Conservation (phyloP, 2,797 vertebrate genomes). For the Lagodon rhomboides region DNA sequence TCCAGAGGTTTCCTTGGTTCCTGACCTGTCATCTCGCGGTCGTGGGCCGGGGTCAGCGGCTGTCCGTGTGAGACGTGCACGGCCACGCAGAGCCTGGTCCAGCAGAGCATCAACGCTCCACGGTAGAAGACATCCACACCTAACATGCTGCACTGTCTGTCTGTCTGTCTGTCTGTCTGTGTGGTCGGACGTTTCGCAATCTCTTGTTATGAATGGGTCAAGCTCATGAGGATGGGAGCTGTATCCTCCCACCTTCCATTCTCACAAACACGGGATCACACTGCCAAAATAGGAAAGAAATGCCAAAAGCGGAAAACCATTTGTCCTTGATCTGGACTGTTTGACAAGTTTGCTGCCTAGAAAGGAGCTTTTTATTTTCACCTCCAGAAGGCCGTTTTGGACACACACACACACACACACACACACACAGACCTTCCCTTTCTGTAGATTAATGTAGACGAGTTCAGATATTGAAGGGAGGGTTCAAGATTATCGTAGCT, state of each 20-base stretch:
- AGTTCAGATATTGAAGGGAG: no score
- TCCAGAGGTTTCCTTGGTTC: background rate
- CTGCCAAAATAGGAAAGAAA: slow-evolving; percentile 63
- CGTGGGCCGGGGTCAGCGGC: slow-evolving; percentile 18
- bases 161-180: background rate
- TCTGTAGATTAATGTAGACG: no score
- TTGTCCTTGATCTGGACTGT: slow-evolving; percentile 74
- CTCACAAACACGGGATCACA: slow-evolving; percentile 30
- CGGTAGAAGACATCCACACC: slow-evolving; percentile 29
- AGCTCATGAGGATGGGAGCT: slow-evolving; percentile 51
- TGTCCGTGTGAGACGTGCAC: slow-evolving; percentile 34
- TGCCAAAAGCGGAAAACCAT: background rate
- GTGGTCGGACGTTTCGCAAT: slow-evolving; percentile 35
- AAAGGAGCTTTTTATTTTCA: slow-evolving; percentile 21
- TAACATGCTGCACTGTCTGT: slow-evolving; percentile 62
- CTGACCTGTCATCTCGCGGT: slow-evolving; percentile 71
- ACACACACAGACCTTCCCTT: background rate
- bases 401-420: slow-evolving; percentile 19
- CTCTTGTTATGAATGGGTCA: slow-evolving; percentile 62
- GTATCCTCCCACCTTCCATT: slow-evolving; percentile 63
- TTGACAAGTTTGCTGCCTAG: background rate
- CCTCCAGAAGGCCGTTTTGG: slow-evolving; percentile 14
- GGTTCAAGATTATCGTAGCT: no score
- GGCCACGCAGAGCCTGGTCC: slow-evolving; percentile 39
- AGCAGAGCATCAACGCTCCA: slow-evolving; percentile 52